phyloP scores from a whole-genome alignment of 2,797 vertebrate species.

The Sebastes steindachneri region DNA sequence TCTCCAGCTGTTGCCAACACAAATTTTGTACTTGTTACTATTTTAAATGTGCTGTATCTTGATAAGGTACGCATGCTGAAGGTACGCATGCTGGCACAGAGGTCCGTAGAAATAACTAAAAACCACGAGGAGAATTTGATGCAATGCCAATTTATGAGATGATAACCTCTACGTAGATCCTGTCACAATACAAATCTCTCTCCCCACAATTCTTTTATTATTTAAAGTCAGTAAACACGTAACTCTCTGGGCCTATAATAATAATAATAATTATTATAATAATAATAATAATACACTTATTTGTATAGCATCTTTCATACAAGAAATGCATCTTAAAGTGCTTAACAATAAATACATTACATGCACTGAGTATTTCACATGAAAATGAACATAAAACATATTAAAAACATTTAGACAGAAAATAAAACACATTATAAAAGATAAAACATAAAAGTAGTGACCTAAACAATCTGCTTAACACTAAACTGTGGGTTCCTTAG shows the following conservation, averaged over 20 bases:
- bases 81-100: not conserved
- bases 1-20: constrained; percentile 90
- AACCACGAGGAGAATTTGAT: not conserved
- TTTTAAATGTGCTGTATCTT: not conserved
- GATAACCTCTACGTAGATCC: rapidly evolving
- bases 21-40: constrained; percentile 16
- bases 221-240: not conserved
- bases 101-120: not conserved
- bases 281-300: too few species aligned
- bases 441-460: too few species aligned
- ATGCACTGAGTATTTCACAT: too few species aligned
- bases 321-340: too few species aligned
- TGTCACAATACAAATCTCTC: not conserved
- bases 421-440: too few species aligned
- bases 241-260: not conserved
- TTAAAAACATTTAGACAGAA: too few species aligned
- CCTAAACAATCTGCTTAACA: too few species aligned
- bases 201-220: not conserved
- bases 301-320: too few species aligned
- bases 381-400: too few species aligned
- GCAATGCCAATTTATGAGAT: not conserved
- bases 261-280: too few species aligned
- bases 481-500: too few species aligned
- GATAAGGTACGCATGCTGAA: not conserved
- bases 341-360: too few species aligned